Evolutionary conservation across 1,140 invertebrate species (phyloP).

Genomic region (Temnothorax nylanderi): DNA sequence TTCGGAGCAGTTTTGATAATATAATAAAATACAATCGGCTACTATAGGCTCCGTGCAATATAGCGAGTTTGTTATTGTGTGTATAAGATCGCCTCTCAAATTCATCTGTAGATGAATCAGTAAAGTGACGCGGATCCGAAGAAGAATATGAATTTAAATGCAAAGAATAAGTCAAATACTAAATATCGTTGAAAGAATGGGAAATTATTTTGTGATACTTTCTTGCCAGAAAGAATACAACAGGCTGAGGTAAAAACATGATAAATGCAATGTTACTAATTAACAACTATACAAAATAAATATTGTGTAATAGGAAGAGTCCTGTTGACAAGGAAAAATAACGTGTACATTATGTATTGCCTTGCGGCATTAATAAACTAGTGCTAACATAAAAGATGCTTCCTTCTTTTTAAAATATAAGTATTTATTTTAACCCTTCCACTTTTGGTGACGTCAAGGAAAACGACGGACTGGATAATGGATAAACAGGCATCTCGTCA

Average conservation of each 20-base stretch:
- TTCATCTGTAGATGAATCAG: slow-evolving; percentile 64
- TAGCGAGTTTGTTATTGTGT: slow-evolving; percentile 74
- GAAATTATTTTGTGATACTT: slow-evolving; percentile 86
- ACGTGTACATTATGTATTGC: slow-evolving; percentile 84
- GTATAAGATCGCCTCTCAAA: slow-evolving; percentile 67
- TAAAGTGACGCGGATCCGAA: slow-evolving; percentile 44
- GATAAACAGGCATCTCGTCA: slow-evolving; percentile 3
- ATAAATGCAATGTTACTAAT: slow-evolving; percentile 84
- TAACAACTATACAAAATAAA: slow-evolving; percentile 83
- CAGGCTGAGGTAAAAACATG: slow-evolving; percentile 82
- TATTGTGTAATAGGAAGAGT: slow-evolving; percentile 84
- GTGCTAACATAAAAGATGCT: slow-evolving; percentile 71
- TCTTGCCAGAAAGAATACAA: slow-evolving; percentile 86
- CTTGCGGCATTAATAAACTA: slow-evolving; percentile 81
- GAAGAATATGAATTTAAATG: slow-evolving; percentile 69
- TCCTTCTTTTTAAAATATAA: background rate
- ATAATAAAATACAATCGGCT: slow-evolving; percentile 73
- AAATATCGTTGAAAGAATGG: slow-evolving; percentile 84
- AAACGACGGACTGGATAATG: background rate
- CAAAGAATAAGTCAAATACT: slow-evolving; percentile 80
- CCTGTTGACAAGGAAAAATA: slow-evolving; percentile 84
- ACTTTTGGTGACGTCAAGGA: background rate
- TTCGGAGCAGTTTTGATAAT: slow-evolving; percentile 74
- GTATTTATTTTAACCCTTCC: background rate
- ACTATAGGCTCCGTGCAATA: slow-evolving; percentile 76